A percentile compares a stretch with the other conserved stretches of the same genome.
phyloP scores from a whole-genome alignment of 2,888 invertebrate genomes.

The Phalera bucephala region DNA sequence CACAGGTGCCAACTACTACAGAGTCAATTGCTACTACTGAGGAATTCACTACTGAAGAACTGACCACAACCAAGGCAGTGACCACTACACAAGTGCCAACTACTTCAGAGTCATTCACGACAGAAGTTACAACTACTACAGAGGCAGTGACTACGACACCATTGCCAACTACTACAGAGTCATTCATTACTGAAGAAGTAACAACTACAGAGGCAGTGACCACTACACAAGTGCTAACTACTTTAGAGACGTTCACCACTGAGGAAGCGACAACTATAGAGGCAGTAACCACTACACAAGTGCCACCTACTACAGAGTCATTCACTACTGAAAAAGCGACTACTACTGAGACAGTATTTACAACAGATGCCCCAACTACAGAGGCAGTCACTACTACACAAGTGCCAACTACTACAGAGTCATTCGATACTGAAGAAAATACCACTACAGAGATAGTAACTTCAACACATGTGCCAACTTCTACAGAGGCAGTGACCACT shows the following conservation, averaged over 20 bases:
- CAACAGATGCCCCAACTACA: constrained; percentile 7
- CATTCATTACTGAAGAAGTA: no score
- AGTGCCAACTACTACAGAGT: not conserved
- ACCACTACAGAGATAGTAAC: constrained; percentile 3
- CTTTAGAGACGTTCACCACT: no score
- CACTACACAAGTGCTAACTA: no score
- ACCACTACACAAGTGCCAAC: constrained; percentile 3
- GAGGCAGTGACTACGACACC: no score
- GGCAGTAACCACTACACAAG: no score
- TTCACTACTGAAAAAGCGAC: no score
- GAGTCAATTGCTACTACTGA: not conserved
- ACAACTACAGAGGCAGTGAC: no score
- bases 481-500: constrained; percentile 1
- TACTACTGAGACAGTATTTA: no score
- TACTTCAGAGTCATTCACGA: constrained; percentile 3
- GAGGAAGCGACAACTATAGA: no score
- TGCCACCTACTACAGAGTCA: no score
- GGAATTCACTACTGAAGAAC: constrained; percentile 1
- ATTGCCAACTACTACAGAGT: no score
- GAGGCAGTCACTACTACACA: not conserved
- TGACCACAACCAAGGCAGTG: constrained; percentile 3
- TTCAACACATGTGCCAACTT: constrained; percentile 8
- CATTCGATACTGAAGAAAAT: not conserved
- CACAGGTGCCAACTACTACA: constrained; percentile 6
- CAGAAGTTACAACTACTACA: no score